phyloP scores from a whole-genome alignment of 2,888 invertebrate genomes.

The Parnassius glacialis region DNA sequence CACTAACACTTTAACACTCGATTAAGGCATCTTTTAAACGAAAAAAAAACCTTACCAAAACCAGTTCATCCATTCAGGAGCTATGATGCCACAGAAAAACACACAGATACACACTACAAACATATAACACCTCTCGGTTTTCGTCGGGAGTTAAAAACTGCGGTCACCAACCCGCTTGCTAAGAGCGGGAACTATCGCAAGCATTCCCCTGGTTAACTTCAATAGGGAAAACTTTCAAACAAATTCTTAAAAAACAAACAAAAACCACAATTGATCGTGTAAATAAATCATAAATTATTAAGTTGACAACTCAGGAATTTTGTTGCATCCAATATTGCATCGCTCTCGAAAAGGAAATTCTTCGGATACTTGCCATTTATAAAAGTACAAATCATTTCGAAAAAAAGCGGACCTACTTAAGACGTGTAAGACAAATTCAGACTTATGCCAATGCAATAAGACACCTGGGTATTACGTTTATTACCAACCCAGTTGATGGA shows the following conservation, averaged over 20 bases:
- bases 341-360: constrained; percentile 26
- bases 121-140: too few species aligned
- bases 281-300: constrained; percentile 7
- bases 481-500: constrained; percentile 9
- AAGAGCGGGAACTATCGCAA: too few species aligned
- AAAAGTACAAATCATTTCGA: constrained; percentile 11
- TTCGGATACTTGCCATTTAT: constrained; percentile 14
- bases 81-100: too few species aligned
- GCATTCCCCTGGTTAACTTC: too few species aligned
- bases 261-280: constrained; percentile 1
- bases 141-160: too few species aligned
- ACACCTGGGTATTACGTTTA: not conserved
- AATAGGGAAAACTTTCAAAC: not conserved
- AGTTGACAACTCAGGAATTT: constrained; percentile 18
- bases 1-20: too few species aligned
- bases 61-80: too few species aligned
- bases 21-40: too few species aligned
- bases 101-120: too few species aligned
- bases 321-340: constrained; percentile 18
- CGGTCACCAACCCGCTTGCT: too few species aligned
- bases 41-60: too few species aligned
- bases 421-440: constrained; percentile 6
- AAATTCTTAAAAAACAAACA: not conserved
- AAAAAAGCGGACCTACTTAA: not conserved
- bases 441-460: constrained; percentile 7